These are phyloP conservation scores for Dusona sp. DNA, from an alignment of 2,888 invertebrate genomes.

Conservation along the genomic window DNA sequence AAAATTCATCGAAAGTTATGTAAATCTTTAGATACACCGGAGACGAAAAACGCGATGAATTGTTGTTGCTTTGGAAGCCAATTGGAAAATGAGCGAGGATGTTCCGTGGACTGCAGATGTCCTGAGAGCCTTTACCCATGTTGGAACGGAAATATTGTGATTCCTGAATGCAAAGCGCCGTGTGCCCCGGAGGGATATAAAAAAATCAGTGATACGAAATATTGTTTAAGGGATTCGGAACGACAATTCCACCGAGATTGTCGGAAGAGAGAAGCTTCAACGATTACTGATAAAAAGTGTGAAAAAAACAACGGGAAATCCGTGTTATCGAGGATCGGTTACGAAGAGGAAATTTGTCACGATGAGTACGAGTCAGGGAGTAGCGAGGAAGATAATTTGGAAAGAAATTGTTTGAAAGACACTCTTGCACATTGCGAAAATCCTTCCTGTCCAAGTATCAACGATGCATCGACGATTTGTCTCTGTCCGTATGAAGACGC, in stretches of 20 bases:
- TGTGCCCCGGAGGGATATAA: constrained; percentile 12
- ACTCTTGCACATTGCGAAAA: not conserved
- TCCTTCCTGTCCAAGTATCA: constrained; percentile 14
- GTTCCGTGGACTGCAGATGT: constrained; percentile 61
- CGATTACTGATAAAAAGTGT: not conserved
- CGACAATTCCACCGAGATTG: not conserved
- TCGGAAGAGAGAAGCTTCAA: constrained; percentile 17
- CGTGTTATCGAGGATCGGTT: constrained; percentile 49
- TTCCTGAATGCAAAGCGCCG: constrained; percentile 22
- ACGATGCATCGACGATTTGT: constrained; percentile 38
- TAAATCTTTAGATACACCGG: constrained; percentile 55
- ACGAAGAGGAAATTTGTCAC: constrained; percentile 44
- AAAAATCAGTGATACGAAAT: not conserved
- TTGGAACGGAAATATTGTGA: constrained; percentile 10
- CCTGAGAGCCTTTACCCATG: constrained; percentile 57
- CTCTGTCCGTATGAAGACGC: constrained; percentile 5
- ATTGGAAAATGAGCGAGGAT: constrained; percentile 50
- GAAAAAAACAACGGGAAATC: not conserved
- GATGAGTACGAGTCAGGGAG: constrained; percentile 23
- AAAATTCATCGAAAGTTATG: constrained; percentile 57
- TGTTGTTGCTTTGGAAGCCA: constrained; percentile 57
- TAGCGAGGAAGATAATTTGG: not conserved
- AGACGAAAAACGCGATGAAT: constrained; percentile 51
- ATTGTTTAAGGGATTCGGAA: not conserved
- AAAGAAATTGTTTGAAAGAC: not conserved